Conservation (phyloP, 2,113 vertebrate genomes). For the Blennius ocellaris region DNA sequence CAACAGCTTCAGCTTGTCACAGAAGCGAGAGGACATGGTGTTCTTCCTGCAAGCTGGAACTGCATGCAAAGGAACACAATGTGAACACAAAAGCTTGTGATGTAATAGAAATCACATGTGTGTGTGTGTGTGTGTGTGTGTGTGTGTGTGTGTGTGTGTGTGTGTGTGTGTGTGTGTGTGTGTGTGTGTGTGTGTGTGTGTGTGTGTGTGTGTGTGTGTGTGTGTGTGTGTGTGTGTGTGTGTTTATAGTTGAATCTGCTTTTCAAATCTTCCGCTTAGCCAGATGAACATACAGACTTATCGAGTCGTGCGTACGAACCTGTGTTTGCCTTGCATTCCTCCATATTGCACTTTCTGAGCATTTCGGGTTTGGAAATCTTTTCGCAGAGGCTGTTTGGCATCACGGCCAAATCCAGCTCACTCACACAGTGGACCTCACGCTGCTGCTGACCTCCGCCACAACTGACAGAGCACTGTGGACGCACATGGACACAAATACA, state of each 20-base stretch:
- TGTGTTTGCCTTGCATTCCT: constrained; percentile 73
- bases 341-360: constrained; percentile 74
- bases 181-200: no score
- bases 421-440: constrained; percentile 74
- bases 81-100: not conserved
- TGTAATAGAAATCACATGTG: not conserved
- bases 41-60: constrained; percentile 87
- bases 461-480: constrained; percentile 80
- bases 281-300: not conserved
- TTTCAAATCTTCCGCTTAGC: no score
- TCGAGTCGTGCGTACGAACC: constrained; percentile 53
- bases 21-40: constrained; percentile 90
- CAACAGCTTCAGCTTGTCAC: constrained; percentile 89
- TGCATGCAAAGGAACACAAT: constrained; percentile 49
- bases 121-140: no score
- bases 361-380: constrained; percentile 72
- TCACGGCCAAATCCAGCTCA: constrained; percentile 54
- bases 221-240: no score
- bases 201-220: no score
- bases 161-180: no score
- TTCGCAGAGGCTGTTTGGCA: constrained; percentile 75
- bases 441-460: constrained; percentile 79
- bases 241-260: no score
- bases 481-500: constrained; percentile 22
- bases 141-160: no score